Conservation (phyloP, 1,140 invertebrate species). For the Dendrolimus punctatus region DNA sequence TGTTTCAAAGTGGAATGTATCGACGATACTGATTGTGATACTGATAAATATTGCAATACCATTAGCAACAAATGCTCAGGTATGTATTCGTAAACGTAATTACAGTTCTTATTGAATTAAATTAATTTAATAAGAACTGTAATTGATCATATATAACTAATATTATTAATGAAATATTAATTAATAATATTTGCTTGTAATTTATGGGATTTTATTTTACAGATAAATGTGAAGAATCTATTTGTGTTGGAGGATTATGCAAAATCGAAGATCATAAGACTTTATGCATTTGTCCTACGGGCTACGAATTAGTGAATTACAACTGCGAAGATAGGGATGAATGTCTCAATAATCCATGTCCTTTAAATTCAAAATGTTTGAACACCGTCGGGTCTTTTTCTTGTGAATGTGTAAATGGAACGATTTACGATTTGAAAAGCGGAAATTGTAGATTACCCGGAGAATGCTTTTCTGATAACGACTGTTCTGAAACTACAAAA, state of each 20-base stretch:
- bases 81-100: slow-evolving; percentile 41
- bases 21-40: slow-evolving; percentile 81
- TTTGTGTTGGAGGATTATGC: slow-evolving; percentile 84
- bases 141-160: too few species aligned
- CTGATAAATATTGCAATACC: slow-evolving; percentile 81
- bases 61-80: slow-evolving; percentile 85
- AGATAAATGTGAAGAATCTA: slow-evolving; percentile 83
- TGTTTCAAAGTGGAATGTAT: slow-evolving; percentile 91
- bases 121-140: too few species aligned
- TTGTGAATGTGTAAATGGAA: slow-evolving; percentile 83
- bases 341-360: slow-evolving; percentile 83
- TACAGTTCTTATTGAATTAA: too few species aligned
- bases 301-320: slow-evolving; percentile 78
- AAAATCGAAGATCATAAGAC: slow-evolving; percentile 79
- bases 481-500: slow-evolving; percentile 84
- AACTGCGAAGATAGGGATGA: slow-evolving; percentile 88
- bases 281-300: slow-evolving; percentile 82
- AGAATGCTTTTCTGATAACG: slow-evolving; percentile 84
- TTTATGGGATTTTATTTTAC: slow-evolving; percentile 25
- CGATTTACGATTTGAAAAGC: slow-evolving; percentile 81
- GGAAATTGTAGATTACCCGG: slow-evolving; percentile 82
- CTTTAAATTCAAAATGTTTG: slow-evolving; percentile 81
- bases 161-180: too few species aligned
- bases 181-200: too few species aligned
- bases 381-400: slow-evolving; percentile 84